Percentiles rank a stretch among this genome's conserved stretches.
These are phyloP conservation scores for Drosophila tsacasi DNA, from an alignment of 1,140 invertebrate genomes.

Conservation along the genomic window DNA sequence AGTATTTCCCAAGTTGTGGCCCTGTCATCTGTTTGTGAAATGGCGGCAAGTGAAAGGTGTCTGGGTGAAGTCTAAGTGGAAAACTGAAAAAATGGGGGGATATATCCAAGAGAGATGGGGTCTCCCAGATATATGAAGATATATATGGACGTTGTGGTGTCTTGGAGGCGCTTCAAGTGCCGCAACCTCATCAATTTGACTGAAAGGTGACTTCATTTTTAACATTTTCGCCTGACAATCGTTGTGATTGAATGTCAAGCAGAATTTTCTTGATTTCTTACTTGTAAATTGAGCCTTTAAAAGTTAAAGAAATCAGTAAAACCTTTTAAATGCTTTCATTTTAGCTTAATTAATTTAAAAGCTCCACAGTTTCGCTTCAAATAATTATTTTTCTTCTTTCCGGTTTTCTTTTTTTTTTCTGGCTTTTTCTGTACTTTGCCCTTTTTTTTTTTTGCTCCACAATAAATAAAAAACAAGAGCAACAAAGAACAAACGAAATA, in stretches of 20 bases:
- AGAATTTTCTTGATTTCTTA: neutral
- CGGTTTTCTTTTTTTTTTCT: neutral
- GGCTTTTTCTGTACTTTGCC: neutral
- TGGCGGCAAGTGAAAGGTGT: conserved; percentile 62
- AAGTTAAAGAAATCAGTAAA: conserved; percentile 3
- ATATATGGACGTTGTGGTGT: neutral
- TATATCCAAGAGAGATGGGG: conserved; percentile 1
- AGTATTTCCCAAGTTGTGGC: neutral
- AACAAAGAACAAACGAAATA: conserved; percentile 25
- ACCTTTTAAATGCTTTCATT: conserved; percentile 30
- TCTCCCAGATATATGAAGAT: neutral
- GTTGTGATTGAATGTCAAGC: conserved; percentile 54
- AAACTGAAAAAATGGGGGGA: conserved; percentile 5
- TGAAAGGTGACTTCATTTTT: conserved; percentile 49
- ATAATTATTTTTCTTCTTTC: conserved; percentile 17
- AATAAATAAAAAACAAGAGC: conserved; percentile 11
- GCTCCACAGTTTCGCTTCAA: conserved; percentile 35
- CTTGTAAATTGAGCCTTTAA: neutral
- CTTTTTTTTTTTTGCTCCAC: neutral
- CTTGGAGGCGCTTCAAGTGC: conserved; percentile 47
- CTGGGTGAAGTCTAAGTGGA: conserved; percentile 32
- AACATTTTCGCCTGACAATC: conserved; percentile 37
- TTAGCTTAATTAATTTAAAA: conserved; percentile 59
- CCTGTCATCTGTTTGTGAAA: conserved; percentile 15
- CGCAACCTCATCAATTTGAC: conserved; percentile 71